Conservation (phyloP, 2,888 invertebrate genomes). For the Ametastegia equiseti region DNA sequence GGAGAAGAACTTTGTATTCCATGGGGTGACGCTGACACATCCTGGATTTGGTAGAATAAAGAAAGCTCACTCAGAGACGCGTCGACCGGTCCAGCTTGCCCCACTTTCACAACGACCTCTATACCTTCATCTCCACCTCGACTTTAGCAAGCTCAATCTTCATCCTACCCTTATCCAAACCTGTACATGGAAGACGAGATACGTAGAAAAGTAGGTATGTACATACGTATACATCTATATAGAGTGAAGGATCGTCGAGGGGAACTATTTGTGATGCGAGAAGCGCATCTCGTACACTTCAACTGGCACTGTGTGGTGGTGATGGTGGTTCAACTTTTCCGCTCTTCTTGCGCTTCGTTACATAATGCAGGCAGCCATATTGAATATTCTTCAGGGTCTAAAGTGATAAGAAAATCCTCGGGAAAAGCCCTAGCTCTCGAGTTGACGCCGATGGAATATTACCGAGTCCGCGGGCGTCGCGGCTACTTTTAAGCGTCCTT, state of each 20-base stretch:
- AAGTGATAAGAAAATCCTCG: constrained; percentile 71
- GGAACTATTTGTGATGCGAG: constrained; percentile 29
- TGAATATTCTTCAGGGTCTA: constrained; percentile 68
- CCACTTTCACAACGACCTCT: constrained; percentile 13
- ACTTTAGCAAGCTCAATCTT: constrained; percentile 7
- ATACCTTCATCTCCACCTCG: not conserved
- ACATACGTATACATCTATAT: no score
- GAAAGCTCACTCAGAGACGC: not conserved
- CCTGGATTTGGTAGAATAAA: constrained; percentile 32
- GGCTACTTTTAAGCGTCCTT: constrained; percentile 41
- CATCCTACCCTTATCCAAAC: constrained; percentile 8
- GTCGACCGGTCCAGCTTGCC: constrained; percentile 19
- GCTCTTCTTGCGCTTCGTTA: constrained; percentile 57
- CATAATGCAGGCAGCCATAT: constrained; percentile 71
- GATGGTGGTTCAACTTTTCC: constrained; percentile 35
- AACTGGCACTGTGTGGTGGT: no score
- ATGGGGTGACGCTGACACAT: constrained; percentile 20
- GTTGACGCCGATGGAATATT: constrained; percentile 65
- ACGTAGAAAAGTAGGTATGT: not conserved
- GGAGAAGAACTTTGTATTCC: constrained; percentile 15
- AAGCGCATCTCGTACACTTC: constrained; percentile 35
- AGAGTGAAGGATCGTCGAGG: not conserved
- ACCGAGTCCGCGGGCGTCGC: constrained; percentile 42
- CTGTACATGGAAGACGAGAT: not conserved
- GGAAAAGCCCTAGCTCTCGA: constrained; percentile 60